These are phyloP conservation scores for Heteronetta atricapilla DNA, from an alignment of 2,113 vertebrate genomes.

Conservation along the genomic window DNA sequence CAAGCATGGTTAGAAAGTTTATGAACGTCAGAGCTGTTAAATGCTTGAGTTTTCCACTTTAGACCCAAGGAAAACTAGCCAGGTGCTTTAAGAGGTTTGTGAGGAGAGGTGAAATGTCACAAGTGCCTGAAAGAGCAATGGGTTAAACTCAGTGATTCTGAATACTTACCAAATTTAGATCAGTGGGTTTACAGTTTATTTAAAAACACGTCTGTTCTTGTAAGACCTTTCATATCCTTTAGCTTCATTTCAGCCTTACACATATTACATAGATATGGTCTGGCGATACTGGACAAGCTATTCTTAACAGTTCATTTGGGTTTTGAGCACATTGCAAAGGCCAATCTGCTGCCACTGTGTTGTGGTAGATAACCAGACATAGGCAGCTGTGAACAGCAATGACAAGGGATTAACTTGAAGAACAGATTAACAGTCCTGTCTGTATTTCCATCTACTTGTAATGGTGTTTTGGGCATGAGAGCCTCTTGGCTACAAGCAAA, in stretches of 20 bases:
- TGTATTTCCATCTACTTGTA: background rate
- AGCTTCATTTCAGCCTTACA: background rate
- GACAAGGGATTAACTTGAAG: background rate
- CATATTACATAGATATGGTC: background rate
- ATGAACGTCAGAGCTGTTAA: background rate
- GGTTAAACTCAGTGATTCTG: background rate
- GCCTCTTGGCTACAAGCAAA: background rate
- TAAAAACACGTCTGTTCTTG: background rate
- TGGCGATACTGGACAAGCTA: background rate
- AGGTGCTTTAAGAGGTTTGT: background rate
- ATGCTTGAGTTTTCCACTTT: background rate
- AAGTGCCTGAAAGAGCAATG: background rate
- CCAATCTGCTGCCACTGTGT: background rate
- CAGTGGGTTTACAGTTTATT: background rate
- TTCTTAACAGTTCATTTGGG: background rate
- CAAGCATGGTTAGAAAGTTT: background rate
- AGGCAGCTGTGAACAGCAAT: background rate
- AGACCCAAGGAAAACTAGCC: background rate
- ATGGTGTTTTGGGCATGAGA: background rate
- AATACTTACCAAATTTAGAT: background rate
- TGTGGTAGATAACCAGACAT: background rate
- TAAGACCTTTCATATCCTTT: background rate
- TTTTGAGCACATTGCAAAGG: background rate
- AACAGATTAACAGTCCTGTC: background rate
- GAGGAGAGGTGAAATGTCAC: background rate